These are phyloP conservation scores for Ceuthmochares aereus DNA, from an alignment of 2,113 vertebrate species.

Conservation along the genomic window DNA sequence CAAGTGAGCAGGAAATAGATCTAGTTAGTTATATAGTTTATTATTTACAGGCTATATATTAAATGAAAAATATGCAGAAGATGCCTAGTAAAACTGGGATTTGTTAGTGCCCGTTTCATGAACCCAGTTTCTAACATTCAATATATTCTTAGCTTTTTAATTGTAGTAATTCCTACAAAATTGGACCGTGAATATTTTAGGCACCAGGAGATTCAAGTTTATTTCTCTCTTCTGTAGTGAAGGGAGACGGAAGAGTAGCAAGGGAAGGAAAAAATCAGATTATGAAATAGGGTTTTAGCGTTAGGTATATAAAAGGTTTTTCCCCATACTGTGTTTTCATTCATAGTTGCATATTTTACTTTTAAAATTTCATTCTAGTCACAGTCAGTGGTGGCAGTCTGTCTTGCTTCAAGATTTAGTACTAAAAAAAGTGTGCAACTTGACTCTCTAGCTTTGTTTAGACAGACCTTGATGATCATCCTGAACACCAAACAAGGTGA, in stretches of 20 bases:
- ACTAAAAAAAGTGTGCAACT: slow-evolving; percentile 15
- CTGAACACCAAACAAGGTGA: not conserved
- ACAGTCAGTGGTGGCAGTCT: not conserved
- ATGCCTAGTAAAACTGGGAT: slow-evolving; percentile 42
- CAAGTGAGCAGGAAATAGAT: slow-evolving; percentile 77
- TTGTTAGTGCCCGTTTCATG: slow-evolving; percentile 61
- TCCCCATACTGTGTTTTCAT: not conserved
- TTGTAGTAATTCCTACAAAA: slow-evolving; percentile 29
- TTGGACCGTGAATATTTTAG: slow-evolving; percentile 68
- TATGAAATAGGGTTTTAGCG: slow-evolving; percentile 5
- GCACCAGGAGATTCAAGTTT: slow-evolving; percentile 78
- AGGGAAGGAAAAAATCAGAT: not conserved
- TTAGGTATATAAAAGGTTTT: slow-evolving; percentile 16
- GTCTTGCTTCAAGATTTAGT: slow-evolving; percentile 30
- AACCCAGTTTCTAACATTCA: slow-evolving; percentile 68
- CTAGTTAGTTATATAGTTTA: slow-evolving; percentile 67
- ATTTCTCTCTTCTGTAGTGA: slow-evolving; percentile 25
- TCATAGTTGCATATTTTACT: slow-evolving; percentile 34
- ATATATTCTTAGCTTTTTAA: slow-evolving; percentile 39
- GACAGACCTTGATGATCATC: not conserved
- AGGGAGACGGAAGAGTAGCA: slow-evolving; percentile 40
- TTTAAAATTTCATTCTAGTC: not conserved
- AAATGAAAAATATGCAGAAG: slow-evolving; percentile 60
- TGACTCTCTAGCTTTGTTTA: slow-evolving; percentile 10
- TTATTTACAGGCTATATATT: slow-evolving; percentile 68